Conservation (phyloP, 2,113 vertebrate species). For the Epinephelus fuscoguttatus region DNA sequence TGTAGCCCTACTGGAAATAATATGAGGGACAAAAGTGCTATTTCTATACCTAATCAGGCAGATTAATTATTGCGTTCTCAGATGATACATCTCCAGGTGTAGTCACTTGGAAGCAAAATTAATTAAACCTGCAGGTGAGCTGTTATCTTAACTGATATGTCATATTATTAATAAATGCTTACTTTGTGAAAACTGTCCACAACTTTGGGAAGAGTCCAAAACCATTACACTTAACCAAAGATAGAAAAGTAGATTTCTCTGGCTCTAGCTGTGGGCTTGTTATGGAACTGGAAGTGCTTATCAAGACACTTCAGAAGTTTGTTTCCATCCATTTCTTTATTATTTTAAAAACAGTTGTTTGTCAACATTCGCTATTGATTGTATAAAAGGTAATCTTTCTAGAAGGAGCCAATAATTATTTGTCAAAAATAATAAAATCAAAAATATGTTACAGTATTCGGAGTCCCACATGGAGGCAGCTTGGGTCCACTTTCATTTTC, state of each 20-base stretch:
- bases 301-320: background rate
- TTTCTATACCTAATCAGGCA: slow-evolving; percentile 12
- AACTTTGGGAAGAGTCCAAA: slow-evolving; percentile 41
- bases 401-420: background rate
- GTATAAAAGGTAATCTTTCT: background rate
- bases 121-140: slow-evolving; percentile 63
- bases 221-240: background rate
- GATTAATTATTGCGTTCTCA: slow-evolving; percentile 41
- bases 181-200: slow-evolving; percentile 51
- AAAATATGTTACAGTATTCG: background rate
- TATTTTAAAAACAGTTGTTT: background rate
- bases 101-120: slow-evolving; percentile 52
- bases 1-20: slow-evolving; percentile 3
- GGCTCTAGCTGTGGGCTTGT: background rate
- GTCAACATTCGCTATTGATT: background rate
- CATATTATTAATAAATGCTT: slow-evolving; percentile 48
- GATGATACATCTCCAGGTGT: slow-evolving; percentile 35
- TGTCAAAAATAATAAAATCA: background rate
- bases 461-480: background rate
- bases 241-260: background rate
- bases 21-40: slow-evolving; percentile 19
- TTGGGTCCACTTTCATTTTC: background rate
- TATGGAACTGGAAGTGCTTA: background rate
- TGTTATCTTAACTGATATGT: slow-evolving; percentile 55
- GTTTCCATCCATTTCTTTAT: background rate